A percentile compares a stretch with the other conserved stretches of the same genome.
These are phyloP conservation scores for Drosophila seguyi DNA, from an alignment of 1,140 invertebrate genomes.

Conservation along the genomic window DNA sequence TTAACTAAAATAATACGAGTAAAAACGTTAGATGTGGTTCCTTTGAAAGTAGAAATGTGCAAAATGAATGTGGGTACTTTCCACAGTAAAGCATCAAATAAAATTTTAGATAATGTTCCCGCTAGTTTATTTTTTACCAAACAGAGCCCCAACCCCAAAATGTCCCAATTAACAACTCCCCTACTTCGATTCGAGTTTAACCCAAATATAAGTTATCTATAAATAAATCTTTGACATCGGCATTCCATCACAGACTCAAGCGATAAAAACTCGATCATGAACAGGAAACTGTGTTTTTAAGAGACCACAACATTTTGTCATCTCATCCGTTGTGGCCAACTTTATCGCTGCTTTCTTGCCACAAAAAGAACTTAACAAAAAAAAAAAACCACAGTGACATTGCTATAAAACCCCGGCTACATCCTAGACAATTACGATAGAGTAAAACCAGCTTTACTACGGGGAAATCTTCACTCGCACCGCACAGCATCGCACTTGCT, in stretches of 20 bases:
- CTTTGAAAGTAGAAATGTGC: not conserved
- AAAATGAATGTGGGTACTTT: not conserved
- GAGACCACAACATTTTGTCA: conserved; percentile 41
- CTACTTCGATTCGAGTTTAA: not conserved
- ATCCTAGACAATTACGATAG: conserved; percentile 51
- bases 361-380: conserved; percentile 18
- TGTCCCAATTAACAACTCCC: conserved; percentile 10
- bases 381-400: conserved; percentile 37
- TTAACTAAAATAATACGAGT: conserved; percentile 2
- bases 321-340: conserved; percentile 32
- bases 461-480: conserved; percentile 67
- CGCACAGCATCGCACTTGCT: conserved; percentile 59
- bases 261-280: conserved; percentile 27
- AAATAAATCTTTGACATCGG: conserved; percentile 6
- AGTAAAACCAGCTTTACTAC: conserved; percentile 56
- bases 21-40: not conserved
- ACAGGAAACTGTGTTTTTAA: conserved; percentile 47
- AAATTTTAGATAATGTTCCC: not conserved
- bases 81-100: not conserved
- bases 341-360: conserved; percentile 27
- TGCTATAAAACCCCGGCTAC: conserved; percentile 37
- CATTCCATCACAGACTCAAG: conserved; percentile 17
- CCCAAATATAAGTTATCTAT: conserved; percentile 26
- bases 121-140: not conserved
- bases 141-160: not conserved